These are phyloP conservation scores for Fukomys damarensis DNA, from an alignment of 2,113 vertebrate species.

Conservation along the genomic window DNA sequence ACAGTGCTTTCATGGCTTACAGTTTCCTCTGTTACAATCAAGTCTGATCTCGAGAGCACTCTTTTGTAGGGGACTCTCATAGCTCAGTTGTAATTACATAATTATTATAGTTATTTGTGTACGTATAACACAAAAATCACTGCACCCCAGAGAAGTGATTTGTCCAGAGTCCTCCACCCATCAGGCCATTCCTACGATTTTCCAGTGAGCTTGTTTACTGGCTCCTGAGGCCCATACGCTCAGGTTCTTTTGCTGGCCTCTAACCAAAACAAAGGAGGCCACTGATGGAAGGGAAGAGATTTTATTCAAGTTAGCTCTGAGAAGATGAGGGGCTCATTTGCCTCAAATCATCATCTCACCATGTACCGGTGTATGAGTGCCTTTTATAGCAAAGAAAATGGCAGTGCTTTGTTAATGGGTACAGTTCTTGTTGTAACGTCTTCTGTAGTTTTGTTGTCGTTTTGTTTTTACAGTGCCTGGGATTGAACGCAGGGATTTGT, in stretches of 20 bases:
- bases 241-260: neutral
- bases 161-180: neutral
- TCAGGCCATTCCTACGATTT: neutral
- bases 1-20: neutral
- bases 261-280: neutral
- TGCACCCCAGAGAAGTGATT: neutral
- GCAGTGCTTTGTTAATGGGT: neutral
- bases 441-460: neutral
- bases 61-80: neutral
- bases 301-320: neutral
- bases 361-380: neutral
- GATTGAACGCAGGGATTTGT: neutral
- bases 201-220: neutral
- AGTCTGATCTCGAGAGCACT: constrained; percentile 39
- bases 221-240: neutral
- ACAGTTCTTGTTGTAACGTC: neutral
- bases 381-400: neutral
- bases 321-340: neutral
- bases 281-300: neutral
- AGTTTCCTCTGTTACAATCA: constrained; percentile 23
- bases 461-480: neutral
- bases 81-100: constrained; percentile 9
- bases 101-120: neutral
- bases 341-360: neutral
- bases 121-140: neutral